Percentiles rank a stretch among this genome's conserved stretches.
Conservation (phyloP, 2,113 vertebrate species). For the Nycticebus coucang region DNA sequence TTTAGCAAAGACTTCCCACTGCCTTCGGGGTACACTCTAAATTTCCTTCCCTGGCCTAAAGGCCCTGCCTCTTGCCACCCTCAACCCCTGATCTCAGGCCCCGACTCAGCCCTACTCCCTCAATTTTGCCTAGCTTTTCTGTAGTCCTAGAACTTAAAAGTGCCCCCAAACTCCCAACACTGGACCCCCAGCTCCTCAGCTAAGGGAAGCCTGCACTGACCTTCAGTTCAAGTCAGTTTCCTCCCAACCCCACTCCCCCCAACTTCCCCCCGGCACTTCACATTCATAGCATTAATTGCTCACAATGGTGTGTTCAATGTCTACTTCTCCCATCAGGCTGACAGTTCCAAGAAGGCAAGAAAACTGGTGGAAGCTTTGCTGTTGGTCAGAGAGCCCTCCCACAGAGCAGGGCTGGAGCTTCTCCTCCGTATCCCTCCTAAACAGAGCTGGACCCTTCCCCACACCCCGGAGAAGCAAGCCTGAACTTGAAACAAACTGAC, state of each 20-base stretch:
- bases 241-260: background rate
- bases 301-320: background rate
- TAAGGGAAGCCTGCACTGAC: background rate
- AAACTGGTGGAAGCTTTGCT: background rate
- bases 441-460: background rate
- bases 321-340: background rate
- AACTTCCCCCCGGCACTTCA: rapidly evolving
- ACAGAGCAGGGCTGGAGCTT: background rate
- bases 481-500: background rate
- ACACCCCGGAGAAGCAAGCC: background rate
- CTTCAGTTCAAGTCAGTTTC: background rate
- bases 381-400: background rate
- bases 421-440: background rate
- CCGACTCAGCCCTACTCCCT: background rate
- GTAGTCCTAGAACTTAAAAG: background rate
- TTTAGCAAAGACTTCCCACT: background rate
- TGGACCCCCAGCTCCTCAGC: background rate
- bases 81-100: background rate
- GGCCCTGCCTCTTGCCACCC: background rate
- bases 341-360: background rate
- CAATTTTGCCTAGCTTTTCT: background rate
- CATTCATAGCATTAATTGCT: too few species aligned
- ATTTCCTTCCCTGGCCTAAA: background rate
- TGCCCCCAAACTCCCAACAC: background rate
- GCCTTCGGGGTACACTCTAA: background rate